Percentiles rank a stretch among this genome's conserved stretches.
Conservation (phyloP, 1,140 invertebrate genomes). For the Musca domestica region DNA sequence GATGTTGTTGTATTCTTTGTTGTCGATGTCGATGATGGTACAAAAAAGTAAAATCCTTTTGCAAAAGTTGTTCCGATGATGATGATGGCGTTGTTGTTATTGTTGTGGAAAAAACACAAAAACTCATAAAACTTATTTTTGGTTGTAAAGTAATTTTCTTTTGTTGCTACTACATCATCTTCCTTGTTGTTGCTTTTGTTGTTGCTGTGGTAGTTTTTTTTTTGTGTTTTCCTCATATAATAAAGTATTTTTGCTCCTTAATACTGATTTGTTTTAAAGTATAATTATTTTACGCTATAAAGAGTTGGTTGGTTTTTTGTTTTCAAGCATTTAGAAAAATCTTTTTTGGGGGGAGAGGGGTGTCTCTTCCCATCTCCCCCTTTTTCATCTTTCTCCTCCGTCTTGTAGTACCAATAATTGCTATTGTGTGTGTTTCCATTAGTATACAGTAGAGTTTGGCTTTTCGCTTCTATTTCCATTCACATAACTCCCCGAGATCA, state of each 20-base stretch:
- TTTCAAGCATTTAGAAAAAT: conserved; percentile 22
- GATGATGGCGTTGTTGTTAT: too few species aligned
- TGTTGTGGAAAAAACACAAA: neutral
- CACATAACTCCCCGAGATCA: too few species aligned
- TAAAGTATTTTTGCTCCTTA: too few species aligned
- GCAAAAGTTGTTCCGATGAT: neutral
- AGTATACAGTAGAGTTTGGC: too few species aligned
- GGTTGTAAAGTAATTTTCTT: conserved; percentile 8
- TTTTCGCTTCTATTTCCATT: conserved; percentile 1
- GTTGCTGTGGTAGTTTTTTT: too few species aligned
- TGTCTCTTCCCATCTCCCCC: neutral
- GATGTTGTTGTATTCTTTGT: too few species aligned
- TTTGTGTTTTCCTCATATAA: too few species aligned
- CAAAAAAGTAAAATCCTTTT: neutral
- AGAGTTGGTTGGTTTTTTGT: conserved; percentile 1
- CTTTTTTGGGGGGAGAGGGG: neutral
- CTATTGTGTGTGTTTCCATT: neutral
- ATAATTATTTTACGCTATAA: conserved; percentile 10
- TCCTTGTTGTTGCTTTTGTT: too few species aligned
- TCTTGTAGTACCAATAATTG: neutral
- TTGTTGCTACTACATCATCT: neutral
- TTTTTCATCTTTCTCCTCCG: neutral
- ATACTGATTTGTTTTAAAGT: neutral
- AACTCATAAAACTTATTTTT: conserved; percentile 2
- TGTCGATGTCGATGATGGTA: neutral